Conservation (phyloP, 2,888 invertebrate genomes). For the Spodoptera picta region DNA sequence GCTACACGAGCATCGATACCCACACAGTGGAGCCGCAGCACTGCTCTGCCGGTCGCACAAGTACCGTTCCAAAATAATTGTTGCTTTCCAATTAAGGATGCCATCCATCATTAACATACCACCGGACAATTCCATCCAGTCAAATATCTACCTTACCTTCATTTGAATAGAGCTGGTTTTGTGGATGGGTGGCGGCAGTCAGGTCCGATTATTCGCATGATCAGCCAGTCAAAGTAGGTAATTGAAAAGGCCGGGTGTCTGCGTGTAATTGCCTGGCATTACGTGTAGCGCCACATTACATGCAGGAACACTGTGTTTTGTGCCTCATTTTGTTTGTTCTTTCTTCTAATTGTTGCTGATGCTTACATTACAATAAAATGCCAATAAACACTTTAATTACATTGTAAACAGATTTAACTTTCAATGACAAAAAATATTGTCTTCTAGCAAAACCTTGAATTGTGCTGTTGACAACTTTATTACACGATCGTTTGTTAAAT, state of each 20-base stretch:
- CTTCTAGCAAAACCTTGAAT: no score
- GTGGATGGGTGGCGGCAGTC: not conserved
- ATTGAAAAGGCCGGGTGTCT: conserved; percentile 41
- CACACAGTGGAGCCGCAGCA: not conserved
- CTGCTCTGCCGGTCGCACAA: conserved; percentile 16
- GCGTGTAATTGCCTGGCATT: conserved; percentile 49
- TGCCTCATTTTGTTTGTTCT: conserved; percentile 7
- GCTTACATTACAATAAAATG: no score
- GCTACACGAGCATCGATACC: conserved; percentile 16
- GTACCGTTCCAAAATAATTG: conserved; percentile 57
- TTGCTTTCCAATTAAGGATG: conserved; percentile 56
- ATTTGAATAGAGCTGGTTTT: conserved; percentile 6
- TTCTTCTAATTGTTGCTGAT: conserved; percentile 9
- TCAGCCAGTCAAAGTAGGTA: conserved; percentile 40
- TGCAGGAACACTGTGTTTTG: conserved; percentile 44
- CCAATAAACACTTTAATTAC: no score
- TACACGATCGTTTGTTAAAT: no score
- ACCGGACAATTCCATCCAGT: conserved; percentile 4
- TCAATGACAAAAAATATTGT: no score
- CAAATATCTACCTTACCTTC: conserved; percentile 15
- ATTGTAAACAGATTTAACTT: no score
- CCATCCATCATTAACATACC: conserved; percentile 49
- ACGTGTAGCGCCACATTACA: conserved; percentile 32
- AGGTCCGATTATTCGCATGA: conserved; percentile 49
- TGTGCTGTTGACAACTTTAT: no score